Evolutionary conservation across 2,113 vertebrate genomes (phyloP).

Genomic region (Macrotus californicus): DNA sequence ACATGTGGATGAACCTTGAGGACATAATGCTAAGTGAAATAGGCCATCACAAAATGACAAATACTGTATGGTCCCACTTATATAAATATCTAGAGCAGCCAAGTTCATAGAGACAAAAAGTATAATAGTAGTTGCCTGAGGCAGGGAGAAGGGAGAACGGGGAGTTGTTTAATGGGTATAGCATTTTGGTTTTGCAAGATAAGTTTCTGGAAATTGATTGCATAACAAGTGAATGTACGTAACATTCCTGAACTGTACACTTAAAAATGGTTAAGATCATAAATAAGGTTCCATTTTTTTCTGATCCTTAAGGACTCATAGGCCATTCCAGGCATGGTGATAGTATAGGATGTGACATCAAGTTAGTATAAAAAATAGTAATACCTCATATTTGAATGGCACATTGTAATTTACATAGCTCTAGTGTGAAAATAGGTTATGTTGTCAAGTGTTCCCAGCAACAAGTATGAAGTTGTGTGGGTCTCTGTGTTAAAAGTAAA

Average conservation of each 20-base stretch:
- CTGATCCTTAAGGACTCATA: neutral
- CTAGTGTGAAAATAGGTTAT: neutral
- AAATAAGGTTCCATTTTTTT: slow-evolving; percentile 4
- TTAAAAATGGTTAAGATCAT: neutral
- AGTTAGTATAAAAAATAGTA: neutral
- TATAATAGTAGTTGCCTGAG: neutral
- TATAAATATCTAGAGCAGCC: neutral
- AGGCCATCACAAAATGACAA: neutral
- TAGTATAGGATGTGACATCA: neutral
- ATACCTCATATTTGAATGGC: neutral
- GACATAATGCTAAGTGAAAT: slow-evolving; percentile 13
- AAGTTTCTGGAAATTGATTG: neutral
- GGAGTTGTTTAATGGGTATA: neutral
- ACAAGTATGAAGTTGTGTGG: neutral
- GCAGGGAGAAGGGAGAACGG: neutral
- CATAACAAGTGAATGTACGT: neutral
- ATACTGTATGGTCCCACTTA: neutral
- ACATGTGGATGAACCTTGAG: neutral
- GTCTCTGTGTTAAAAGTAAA: slow-evolving; percentile 16
- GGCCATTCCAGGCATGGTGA: neutral
- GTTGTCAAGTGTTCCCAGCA: neutral
- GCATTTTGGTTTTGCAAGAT: slow-evolving; percentile 18
- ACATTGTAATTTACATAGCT: neutral
- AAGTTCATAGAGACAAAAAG: slow-evolving; percentile 1
- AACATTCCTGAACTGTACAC: neutral